Base-by-base conservation (phyloP, 2,888 invertebrate genomes). In the Thelaira solivaga region DNA sequence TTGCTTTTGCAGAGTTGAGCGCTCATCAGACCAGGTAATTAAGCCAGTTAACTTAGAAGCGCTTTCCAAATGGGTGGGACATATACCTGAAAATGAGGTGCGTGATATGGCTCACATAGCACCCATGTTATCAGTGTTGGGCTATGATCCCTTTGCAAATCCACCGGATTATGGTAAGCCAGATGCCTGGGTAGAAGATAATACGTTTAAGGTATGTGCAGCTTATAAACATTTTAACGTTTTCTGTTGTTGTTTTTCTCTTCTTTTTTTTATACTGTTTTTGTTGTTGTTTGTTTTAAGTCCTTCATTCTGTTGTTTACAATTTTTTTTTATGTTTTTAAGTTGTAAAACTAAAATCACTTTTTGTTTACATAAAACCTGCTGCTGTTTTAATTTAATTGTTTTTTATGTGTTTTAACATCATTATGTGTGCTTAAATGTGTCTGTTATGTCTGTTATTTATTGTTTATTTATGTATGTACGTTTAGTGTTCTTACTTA, bases 1-100 rank as follows among this genome's bases (percentile, higher is more conserved):
- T n/a, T n/a, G n/a, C n/a, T n/a, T n/a, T 76, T 80, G 41, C 91
- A 98, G 97, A 90, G 96, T 97, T 88, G 98, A 99, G 90, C 93
- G 98, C 79, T 98, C 98, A 53, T 97, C 97, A 80, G 98, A 99
- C 91, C 99, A 99, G 92, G 98, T 99, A 84, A 97, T 99, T 89
- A 98, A 98, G 86, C 97, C 99, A 11, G 95, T 99, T 77, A 99
- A 99, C 91, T 91, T 96, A 86, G 98, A 98, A 90, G 99, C 99
- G 53, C 91, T 99, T 81, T 93, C 93, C 84, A 96, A 96, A 90
- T 97, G 96, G 97, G 96, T 96, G 82, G 96, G 95, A 72, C 92
- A 94, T 87, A 92, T 97, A 86, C 96, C 97, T 85, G 92, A 93
- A 22, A 98, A 99, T 90, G 97, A 98, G 76, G 93, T 97, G 80